Evolutionary conservation across 2,797 vertebrate species (phyloP), one percentile per base, ranked within the genome.

Genomic region (Acestrorhynchus altus): DNA sequence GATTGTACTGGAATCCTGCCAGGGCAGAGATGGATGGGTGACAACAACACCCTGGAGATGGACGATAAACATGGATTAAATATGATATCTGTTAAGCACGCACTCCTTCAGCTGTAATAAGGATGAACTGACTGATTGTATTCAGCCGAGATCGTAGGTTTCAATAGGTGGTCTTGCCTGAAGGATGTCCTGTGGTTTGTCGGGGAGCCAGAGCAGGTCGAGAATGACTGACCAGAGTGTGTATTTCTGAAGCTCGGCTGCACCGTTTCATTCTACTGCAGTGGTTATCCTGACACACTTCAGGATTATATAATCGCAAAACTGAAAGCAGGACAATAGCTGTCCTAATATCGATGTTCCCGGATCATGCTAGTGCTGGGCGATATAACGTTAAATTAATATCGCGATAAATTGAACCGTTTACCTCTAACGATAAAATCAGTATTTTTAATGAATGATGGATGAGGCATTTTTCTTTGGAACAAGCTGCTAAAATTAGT

Each of bases 351-450:
- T 26, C 1, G 26, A 1, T 26, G 20, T 4, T 57, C 24, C 15
- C 28, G 28, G 26, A 15, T 59, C 44, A 91, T 2, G 31, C 31
- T 35, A 6, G 2, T 35, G 31, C 2, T n/a, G n/a, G n/a, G n/a
- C n/a, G n/a, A n/a, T n/a, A n/a, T n/a, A n/a, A n/a, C n/a, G n/a
- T n/a, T n/a, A n/a, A n/a, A n/a, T n/a, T n/a, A n/a, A n/a, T n/a
- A n/a, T n/a, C n/a, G n/a, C n/a, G n/a, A n/a, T n/a, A n/a, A n/a
- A n/a, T n/a, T n/a, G n/a, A n/a, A n/a, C n/a, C n/a, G n/a, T n/a
- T n/a, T n/a, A n/a, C n/a, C n/a, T n/a, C n/a, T n/a, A n/a, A n/a
- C n/a, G n/a, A n/a, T n/a, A n/a, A n/a, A n/a, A n/a, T n/a, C n/a
- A n/a, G n/a, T n/a, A n/a, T n/a, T n/a, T n/a, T n/a, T n/a, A n/a